phyloP scores from a whole-genome alignment of 2,113 vertebrate species.

The Rhea americana region DNA sequence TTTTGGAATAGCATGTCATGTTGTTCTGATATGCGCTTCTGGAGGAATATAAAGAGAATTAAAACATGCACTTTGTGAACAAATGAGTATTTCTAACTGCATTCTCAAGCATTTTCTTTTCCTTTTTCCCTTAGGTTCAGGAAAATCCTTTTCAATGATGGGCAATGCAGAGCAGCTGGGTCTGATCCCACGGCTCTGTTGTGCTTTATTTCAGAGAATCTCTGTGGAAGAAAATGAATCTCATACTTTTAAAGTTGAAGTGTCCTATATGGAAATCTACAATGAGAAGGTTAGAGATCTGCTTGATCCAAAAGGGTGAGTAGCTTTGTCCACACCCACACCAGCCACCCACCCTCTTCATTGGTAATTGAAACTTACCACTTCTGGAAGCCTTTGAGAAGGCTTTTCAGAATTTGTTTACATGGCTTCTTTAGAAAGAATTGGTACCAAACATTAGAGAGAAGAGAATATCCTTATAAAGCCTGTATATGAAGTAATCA shows the following conservation, averaged over 20 bases:
- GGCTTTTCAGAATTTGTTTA: background rate
- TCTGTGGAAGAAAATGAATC: conserved; percentile 85
- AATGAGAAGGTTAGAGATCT: conserved; percentile 98
- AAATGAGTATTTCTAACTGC: background rate
- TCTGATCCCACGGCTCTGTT: conserved; percentile 96
- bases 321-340: background rate
- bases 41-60: background rate
- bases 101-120: background rate
- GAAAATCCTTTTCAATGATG: conserved; percentile 99
- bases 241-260: conserved; percentile 95
- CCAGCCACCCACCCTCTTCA: background rate
- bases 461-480: background rate
- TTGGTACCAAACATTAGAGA: background rate
- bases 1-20: background rate
- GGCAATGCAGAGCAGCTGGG: conserved; percentile 94
- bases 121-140: conserved; percentile 85
- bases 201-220: conserved; percentile 94
- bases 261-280: conserved; percentile 99
- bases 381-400: background rate
- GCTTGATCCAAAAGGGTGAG: conserved; percentile 98
- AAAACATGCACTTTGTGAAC: background rate
- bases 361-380: background rate
- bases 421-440: background rate
- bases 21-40: background rate
- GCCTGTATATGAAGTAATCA: background rate